Conservation (phyloP, 2,797 vertebrate genomes). For the Oceanodroma leucorhoa region DNA sequence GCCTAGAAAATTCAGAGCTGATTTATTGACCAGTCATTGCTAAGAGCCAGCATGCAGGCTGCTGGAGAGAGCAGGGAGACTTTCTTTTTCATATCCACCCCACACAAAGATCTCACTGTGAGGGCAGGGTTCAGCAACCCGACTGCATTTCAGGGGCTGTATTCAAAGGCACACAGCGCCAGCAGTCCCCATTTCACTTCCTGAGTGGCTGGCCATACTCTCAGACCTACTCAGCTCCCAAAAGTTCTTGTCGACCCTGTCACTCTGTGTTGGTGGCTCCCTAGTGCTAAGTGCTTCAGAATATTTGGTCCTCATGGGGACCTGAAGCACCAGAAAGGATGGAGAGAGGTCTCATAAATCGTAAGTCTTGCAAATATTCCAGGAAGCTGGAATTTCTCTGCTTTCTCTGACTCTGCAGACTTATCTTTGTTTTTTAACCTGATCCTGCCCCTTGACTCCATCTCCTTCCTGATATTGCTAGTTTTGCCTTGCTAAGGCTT, state of each 20-base stretch:
- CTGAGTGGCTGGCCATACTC: fast-evolving
- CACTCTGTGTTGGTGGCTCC: background rate
- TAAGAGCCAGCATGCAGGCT: background rate
- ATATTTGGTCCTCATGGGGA: background rate
- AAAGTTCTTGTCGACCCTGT: background rate
- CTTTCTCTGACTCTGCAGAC: background rate
- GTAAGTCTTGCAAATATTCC: background rate
- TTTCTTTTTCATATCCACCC: background rate
- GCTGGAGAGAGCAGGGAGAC: background rate
- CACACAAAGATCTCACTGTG: too few species aligned
- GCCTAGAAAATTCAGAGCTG: background rate
- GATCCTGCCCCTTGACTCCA: background rate
- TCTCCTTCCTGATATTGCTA: background rate
- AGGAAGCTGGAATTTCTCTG: background rate
- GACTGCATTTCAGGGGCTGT: fast-evolving
- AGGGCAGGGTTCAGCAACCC: background rate
- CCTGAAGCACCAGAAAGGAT: background rate
- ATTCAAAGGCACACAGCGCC: fast-evolving
- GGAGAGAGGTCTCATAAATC: background rate
- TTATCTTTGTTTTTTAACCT: background rate
- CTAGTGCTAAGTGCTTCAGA: background rate
- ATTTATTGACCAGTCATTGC: background rate
- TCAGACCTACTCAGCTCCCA: background rate
- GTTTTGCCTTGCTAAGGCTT: background rate
- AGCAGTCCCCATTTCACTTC: background rate